Evolutionary conservation across 1,140 invertebrate genomes (phyloP).

Genomic region (Aleiodes sp.): DNA sequence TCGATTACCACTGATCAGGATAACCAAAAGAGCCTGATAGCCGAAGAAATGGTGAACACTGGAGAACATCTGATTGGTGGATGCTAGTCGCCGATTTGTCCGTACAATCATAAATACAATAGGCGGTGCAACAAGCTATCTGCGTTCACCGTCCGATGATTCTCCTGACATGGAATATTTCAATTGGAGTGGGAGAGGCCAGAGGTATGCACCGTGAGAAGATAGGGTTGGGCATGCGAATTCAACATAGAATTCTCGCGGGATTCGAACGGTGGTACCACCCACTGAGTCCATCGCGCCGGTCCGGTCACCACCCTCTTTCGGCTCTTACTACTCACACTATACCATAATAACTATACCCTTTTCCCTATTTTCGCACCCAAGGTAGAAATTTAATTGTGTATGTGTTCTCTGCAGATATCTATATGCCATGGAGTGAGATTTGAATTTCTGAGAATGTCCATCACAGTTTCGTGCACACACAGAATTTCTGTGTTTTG

Average conservation of each 20-base stretch:
- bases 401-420: neutral
- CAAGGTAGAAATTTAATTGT: neutral
- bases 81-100: neutral
- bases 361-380: neutral
- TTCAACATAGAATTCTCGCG: constrained; percentile 52
- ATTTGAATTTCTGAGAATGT: constrained; percentile 9
- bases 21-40: constrained; percentile 22
- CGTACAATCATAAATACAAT: neutral
- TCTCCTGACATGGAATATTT: constrained; percentile 40
- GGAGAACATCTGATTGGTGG: neutral
- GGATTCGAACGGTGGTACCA: constrained; percentile 62
- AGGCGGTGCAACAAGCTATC: neutral
- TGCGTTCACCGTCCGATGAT: constrained; percentile 32
- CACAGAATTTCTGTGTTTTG: neutral
- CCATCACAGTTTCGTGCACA: neutral
- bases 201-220: constrained; percentile 7
- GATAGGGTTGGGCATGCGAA: constrained; percentile 57
- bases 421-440: neutral
- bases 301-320: constrained; percentile 59
- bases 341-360: constrained; percentile 9
- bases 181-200: constrained; percentile 48
- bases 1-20: neutral
- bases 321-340: constrained; percentile 24
- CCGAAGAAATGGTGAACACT: neutral
- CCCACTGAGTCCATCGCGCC: constrained; percentile 65